A percentile compares a stretch with the other conserved stretches of the same genome.
These are phyloP conservation scores for Anthoscopus minutus DNA, from an alignment of 2,113 vertebrate species.

Conservation along the genomic window DNA sequence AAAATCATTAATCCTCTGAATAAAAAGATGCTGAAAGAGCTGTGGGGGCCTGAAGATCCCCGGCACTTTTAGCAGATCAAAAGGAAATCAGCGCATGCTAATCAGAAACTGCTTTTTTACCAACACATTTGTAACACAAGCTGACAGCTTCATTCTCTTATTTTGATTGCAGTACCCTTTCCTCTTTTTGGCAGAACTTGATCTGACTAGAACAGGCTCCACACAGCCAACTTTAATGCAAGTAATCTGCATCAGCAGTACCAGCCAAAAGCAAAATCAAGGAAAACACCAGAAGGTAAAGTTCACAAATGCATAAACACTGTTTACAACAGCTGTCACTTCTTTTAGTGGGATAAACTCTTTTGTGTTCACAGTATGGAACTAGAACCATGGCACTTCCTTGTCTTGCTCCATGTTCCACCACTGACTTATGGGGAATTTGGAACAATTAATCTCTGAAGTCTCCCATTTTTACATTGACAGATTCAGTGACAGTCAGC, in stretches of 20 bases:
- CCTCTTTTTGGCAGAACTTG: background rate
- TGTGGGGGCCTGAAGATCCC: background rate
- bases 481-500: background rate
- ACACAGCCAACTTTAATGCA: background rate
- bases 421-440: background rate
- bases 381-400: background rate
- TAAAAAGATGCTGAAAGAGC: background rate
- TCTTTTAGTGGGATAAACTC: background rate
- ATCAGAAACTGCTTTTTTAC: background rate
- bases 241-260: background rate
- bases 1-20: background rate
- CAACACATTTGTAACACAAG: background rate
- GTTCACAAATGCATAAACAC: background rate
- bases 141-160: background rate
- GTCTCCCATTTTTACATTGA: background rate
- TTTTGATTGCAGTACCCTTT: background rate
- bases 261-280: background rate
- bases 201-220: background rate
- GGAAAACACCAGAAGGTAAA: background rate
- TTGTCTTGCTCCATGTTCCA: background rate
- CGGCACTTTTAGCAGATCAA: background rate
- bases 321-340: background rate
- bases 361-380: background rate
- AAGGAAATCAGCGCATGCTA: background rate
- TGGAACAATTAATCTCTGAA: background rate